Evolutionary conservation across 2,113 vertebrate species (phyloP), one percentile per base, ranked within the genome.

Genomic region (Rhinoderma darwinii): DNA sequence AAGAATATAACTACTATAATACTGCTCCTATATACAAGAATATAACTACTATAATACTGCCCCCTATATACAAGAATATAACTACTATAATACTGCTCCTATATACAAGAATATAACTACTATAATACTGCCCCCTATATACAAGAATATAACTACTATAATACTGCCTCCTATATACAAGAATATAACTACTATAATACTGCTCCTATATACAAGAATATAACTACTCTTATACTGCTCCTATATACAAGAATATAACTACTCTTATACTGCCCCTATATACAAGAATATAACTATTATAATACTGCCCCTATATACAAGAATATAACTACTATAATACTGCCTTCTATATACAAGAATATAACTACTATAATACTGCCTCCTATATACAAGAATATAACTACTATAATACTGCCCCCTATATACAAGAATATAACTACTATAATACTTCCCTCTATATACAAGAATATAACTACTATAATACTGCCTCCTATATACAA

Each of bases 351-450:
- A n/a, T n/a, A 73, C 27, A n/a, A n/a, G n/a, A 66, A 66, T 66
- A 66, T 66, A 66, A 66, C 61, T 66, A 66, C 61, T 66, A 66
- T 66, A 66, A 66, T 66, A 66, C 61, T 66, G 27, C 61, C 5
- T n/a, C 61, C 61, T 66, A 66, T 66, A 18, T 66, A 66, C 61
- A 66, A 15, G 61, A 32, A 66, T 66, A 66, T 66, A 66, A 66
- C 61, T 66, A 66, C 61, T 66, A 32, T 66, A 66, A 66, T 66
- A 66, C 61, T 66, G 27, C n/a, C 61, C 17, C 61, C 61, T 66
- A 66, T 66, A 18, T 66, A 66, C 61, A 66, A 32, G 61, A 66
- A 66, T 66, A 66, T 66, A 66, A 66, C 61, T 66, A 66, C 61
- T 66, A 66, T 66, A 66, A 66, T 66, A 66, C 61, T 66, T 2